Evolutionary conservation across 1,140 invertebrate species (phyloP).

Genomic region (Ceratitis capitata): DNA sequence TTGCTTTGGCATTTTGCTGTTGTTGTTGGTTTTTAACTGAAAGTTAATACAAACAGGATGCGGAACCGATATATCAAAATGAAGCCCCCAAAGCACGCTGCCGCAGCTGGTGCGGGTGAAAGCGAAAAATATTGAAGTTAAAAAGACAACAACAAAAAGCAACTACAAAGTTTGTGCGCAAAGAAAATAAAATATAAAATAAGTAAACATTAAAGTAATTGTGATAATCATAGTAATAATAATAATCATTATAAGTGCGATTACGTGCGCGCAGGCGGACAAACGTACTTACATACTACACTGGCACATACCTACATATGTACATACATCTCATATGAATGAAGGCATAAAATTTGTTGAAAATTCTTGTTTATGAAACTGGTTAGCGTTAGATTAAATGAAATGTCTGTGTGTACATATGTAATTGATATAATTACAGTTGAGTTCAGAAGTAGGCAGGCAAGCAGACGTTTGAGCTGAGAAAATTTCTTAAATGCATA

Average conservation of each 20-base stretch:
- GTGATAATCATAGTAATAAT: constrained; percentile 12
- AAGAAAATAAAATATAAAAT: neutral
- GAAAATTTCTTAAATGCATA: neutral
- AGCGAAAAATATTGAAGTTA: neutral
- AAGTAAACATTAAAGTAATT: neutral
- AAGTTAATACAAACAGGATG: constrained; percentile 35
- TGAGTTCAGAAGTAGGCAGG: neutral
- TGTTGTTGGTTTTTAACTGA: neutral
- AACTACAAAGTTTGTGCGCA: neutral
- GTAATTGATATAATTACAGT: too few species aligned
- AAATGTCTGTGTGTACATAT: neutral
- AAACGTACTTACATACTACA: neutral
- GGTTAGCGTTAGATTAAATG: neutral
- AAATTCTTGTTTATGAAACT: neutral
- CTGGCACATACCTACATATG: neutral
- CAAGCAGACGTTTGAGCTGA: neutral
- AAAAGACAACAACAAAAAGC: neutral
- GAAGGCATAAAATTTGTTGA: neutral
- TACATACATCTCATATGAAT: neutral
- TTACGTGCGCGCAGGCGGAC: neutral
- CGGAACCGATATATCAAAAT: neutral
- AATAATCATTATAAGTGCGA: constrained; percentile 20
- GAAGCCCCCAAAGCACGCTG: neutral
- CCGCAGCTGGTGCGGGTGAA: constrained; percentile 16
- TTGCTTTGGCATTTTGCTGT: neutral